phyloP scores from a whole-genome alignment of 37 sponge, comb jelly and placozoan species.

The Agelas oroides region DNA sequence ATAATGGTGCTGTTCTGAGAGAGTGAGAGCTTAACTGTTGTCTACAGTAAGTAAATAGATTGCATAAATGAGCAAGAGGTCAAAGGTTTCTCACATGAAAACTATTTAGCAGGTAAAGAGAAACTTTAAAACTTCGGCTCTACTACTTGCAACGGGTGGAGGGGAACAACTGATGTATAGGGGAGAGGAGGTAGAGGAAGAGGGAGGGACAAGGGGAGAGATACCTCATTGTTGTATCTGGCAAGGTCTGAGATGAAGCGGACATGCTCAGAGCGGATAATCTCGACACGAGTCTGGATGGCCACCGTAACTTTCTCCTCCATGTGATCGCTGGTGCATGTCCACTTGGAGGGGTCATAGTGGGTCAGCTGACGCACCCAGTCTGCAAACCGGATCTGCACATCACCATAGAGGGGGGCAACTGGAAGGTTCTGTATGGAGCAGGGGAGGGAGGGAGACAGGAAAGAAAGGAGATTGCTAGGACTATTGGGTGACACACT shows the following conservation, averaged over 20 bases:
- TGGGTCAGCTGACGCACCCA: constrained; percentile 80
- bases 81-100: too few species aligned
- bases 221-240: constrained; percentile 91
- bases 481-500: background rate
- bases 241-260: constrained; percentile 87
- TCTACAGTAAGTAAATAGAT: too few species aligned
- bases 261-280: constrained; percentile 88
- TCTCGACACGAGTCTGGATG: constrained; percentile 78
- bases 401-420: constrained; percentile 96
- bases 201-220: too few species aligned
- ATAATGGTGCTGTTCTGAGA: too few species aligned
- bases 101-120: too few species aligned
- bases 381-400: constrained; percentile 86
- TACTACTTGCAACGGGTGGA: too few species aligned
- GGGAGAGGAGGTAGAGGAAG: too few species aligned
- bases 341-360: constrained; percentile 94
- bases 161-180: too few species aligned
- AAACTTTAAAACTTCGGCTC: too few species aligned
- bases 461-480: constrained; percentile 12
- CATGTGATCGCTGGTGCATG: constrained; percentile 89
- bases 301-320: constrained; percentile 87
- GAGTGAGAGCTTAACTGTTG: too few species aligned
- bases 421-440: constrained; percentile 83
- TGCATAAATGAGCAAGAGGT: too few species aligned
- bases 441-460: too few species aligned